phyloP scores from a whole-genome alignment of 2,113 vertebrate genomes.

The Pyrgilauda ruficollis region DNA sequence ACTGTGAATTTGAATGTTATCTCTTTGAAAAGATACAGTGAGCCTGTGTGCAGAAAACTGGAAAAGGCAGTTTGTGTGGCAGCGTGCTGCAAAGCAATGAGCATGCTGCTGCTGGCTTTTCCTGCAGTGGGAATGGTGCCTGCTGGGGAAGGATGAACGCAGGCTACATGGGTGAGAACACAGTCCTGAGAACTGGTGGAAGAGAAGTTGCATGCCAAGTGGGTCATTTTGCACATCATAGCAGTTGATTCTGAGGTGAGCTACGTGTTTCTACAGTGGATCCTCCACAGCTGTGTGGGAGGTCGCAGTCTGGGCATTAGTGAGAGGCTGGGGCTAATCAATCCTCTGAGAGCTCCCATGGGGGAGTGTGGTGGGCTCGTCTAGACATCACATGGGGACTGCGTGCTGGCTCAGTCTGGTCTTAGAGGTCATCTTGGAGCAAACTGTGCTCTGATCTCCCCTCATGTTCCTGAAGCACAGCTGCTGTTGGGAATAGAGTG shows the following conservation, averaged over 20 bases:
- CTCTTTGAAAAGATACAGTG: background rate
- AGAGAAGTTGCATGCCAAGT: background rate
- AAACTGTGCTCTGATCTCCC: background rate
- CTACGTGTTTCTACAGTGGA: accelerated
- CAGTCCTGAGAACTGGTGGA: accelerated
- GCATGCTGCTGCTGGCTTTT: background rate
- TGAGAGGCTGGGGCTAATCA: background rate
- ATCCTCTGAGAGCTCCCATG: background rate
- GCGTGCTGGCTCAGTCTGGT: background rate
- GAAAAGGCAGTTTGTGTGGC: background rate
- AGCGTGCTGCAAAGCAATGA: background rate
- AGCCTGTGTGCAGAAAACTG: background rate
- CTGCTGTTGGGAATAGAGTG: background rate
- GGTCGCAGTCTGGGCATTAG: background rate
- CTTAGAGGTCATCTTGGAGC: background rate
- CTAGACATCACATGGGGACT: background rate
- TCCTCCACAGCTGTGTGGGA: background rate
- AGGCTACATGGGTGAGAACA: accelerated
- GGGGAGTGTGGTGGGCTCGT: background rate
- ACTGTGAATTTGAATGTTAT: background rate
- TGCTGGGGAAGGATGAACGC: accelerated
- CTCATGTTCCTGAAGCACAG: background rate
- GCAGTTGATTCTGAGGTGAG: background rate
- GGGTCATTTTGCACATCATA: background rate
- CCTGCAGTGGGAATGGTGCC: background rate